Conservation (phyloP, 2,888 invertebrate species). For the Gymnoscelis rufifasciata region DNA sequence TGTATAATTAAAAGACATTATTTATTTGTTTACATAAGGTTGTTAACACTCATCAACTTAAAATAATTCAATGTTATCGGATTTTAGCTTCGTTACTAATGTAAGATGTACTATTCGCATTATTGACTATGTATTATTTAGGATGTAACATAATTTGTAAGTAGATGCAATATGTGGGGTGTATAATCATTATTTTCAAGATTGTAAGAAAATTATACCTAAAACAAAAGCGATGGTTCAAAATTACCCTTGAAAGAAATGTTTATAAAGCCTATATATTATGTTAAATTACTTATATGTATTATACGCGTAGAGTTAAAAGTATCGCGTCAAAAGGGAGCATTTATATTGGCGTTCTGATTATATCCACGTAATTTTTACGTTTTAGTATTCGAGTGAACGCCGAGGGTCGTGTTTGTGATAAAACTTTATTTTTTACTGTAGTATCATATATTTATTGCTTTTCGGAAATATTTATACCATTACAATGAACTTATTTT, state of each 20-base stretch:
- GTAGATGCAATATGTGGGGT: slow-evolving; percentile 40
- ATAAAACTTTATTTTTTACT: slow-evolving; percentile 27
- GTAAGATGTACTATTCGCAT: slow-evolving; percentile 16
- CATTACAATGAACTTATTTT: not conserved
- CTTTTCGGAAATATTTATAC: slow-evolving; percentile 1
- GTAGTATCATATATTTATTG: slow-evolving; percentile 3
- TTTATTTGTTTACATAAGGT: not conserved
- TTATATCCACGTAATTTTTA: slow-evolving; percentile 28
- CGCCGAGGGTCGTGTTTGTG: slow-evolving; percentile 41
- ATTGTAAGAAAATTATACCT: too few relatives aligned
- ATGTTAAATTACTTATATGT: not conserved
- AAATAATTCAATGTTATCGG: slow-evolving; percentile 30
- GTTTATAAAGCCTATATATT: slow-evolving; percentile 19
- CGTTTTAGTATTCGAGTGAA: slow-evolving; percentile 35
- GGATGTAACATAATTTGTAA: slow-evolving; percentile 40
- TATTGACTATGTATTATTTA: slow-evolving; percentile 35
- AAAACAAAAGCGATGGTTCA: too few relatives aligned
- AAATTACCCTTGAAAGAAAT: not conserved
- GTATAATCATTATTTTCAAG: slow-evolving; percentile 2
- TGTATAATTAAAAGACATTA: not conserved
- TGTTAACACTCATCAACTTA: slow-evolving; percentile 25
- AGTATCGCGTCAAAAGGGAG: slow-evolving; percentile 36
- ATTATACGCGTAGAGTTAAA: slow-evolving; percentile 33
- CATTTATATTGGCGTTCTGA: slow-evolving; percentile 45
- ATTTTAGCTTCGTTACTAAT: slow-evolving; percentile 17